phyloP scores from a whole-genome alignment of 2,797 vertebrate genomes.

The Etheostoma nigrum region DNA sequence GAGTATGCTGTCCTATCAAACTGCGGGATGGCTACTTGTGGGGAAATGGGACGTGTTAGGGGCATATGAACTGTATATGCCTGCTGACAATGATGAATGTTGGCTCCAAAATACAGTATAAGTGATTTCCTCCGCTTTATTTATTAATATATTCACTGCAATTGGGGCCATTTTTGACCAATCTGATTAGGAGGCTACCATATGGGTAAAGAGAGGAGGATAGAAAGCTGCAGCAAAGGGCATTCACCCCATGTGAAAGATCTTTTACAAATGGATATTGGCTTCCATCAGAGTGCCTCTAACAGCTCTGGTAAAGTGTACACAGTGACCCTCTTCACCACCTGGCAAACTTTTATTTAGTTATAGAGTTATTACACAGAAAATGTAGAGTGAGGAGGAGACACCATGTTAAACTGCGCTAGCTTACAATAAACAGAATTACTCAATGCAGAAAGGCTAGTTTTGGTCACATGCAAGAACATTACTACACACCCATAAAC shows the following conservation, averaged over 20 bases:
- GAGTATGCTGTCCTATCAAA: slow-evolving; percentile 81
- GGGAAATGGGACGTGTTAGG: slow-evolving; percentile 86
- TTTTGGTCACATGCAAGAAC: neutral
- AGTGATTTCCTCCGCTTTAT: slow-evolving; percentile 80
- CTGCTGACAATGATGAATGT: slow-evolving; percentile 88
- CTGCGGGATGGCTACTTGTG: slow-evolving; percentile 73
- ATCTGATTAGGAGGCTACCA: slow-evolving; percentile 68
- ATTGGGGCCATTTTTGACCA: slow-evolving; percentile 77
- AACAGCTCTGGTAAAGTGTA: slow-evolving; percentile 63
- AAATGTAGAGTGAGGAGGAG: slow-evolving; percentile 47
- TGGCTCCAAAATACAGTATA: slow-evolving; percentile 80
- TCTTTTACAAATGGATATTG: slow-evolving; percentile 65
- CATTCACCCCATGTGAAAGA: slow-evolving; percentile 46
- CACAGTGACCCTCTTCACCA: slow-evolving; percentile 62
- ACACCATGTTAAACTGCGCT: slow-evolving; percentile 40
- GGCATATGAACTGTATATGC: slow-evolving; percentile 81
- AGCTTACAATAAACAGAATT: slow-evolving; percentile 46
- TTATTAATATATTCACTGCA: slow-evolving; percentile 78
- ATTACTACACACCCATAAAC: neutral
- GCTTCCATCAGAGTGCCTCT: slow-evolving; percentile 58
- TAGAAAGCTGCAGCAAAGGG: slow-evolving; percentile 49
- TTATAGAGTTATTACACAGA: slow-evolving; percentile 57
- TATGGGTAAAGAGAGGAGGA: slow-evolving; percentile 41
- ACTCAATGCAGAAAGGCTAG: slow-evolving; percentile 7
- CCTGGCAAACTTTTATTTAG: slow-evolving; percentile 43